Conservation (phyloP, 2,888 invertebrate genomes). For the Oasisia sp. region DNA sequence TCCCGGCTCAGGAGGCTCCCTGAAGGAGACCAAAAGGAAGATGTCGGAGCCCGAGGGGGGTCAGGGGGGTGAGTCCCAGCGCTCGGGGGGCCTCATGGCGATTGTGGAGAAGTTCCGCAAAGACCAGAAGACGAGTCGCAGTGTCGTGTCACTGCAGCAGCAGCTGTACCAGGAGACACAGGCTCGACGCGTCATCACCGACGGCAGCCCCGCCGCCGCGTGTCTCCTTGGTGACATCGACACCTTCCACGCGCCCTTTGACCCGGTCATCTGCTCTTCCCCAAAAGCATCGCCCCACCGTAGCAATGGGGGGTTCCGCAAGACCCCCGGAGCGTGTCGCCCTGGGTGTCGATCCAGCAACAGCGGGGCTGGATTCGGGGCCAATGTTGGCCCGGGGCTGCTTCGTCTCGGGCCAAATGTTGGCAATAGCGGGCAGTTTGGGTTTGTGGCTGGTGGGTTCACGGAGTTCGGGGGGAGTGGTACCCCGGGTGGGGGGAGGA, state of each 20-base stretch:
- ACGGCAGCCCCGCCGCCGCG: conserved; percentile 5
- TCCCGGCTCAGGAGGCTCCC: background rate
- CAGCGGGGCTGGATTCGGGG: background rate
- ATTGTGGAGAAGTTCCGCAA: conserved; percentile 26
- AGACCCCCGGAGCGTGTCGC: conserved; percentile 44
- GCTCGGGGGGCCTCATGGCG: conserved; percentile 22
- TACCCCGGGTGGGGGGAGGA: too few species aligned
- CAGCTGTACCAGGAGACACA: conserved; percentile 33
- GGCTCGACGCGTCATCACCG: background rate
- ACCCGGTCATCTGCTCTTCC: conserved; percentile 22
- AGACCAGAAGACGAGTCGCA: conserved; percentile 27
- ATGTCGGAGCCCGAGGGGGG: background rate
- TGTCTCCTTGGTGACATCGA: conserved; percentile 23
- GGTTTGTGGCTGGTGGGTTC: conserved; percentile 7
- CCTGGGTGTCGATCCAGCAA: conserved; percentile 31
- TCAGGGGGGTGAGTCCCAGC: conserved; percentile 24
- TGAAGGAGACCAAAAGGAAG: background rate
- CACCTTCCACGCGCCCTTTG: conserved; percentile 17
- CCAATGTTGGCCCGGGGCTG: background rate
- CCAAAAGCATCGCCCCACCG: conserved; percentile 10
- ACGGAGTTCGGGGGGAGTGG: background rate
- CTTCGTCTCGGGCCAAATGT: background rate
- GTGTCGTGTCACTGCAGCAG: conserved; percentile 32
- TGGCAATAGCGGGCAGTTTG: conserved; percentile 19
- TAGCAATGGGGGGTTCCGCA: conserved; percentile 32